Conservation (phyloP, 2,113 vertebrate genomes). For the Pseudolaguvia tuberculata region DNA sequence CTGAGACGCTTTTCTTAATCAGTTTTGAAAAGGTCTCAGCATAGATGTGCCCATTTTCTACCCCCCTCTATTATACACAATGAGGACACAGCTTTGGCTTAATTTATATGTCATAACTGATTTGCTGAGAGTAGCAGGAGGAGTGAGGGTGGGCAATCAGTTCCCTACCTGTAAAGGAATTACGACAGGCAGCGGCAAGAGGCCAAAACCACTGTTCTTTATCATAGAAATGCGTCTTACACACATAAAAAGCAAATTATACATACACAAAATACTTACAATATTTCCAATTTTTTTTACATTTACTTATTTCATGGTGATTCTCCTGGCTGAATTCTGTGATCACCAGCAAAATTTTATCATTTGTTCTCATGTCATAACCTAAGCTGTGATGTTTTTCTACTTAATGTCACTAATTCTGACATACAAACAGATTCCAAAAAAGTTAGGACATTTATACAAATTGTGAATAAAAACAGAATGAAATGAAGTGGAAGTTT, state of each 20-base stretch:
- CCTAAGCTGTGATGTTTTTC: too few species aligned
- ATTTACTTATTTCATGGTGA: neutral
- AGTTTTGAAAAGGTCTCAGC: conserved; percentile 50
- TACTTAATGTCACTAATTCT: too few species aligned
- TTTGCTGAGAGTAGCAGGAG: conserved; percentile 41
- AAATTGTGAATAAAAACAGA: too few species aligned
- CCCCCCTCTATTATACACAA: conserved; percentile 18
- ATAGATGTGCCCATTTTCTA: conserved; percentile 28
- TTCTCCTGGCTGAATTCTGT: neutral
- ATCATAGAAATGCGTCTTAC: neutral
- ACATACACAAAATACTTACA: too few species aligned
- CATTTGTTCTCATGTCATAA: too few species aligned
- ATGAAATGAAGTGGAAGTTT: too few species aligned
- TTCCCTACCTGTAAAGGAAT: conserved; percentile 37
- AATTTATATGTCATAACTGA: conserved; percentile 48
- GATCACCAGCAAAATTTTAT: neutral
- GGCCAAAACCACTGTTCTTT: conserved; percentile 28
- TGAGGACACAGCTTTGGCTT: conserved; percentile 32
- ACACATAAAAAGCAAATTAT: neutral
- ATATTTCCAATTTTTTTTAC: too few species aligned
- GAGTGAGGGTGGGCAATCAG: conserved; percentile 39
- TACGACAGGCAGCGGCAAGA: conserved; percentile 29
- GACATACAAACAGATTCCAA: too few species aligned
- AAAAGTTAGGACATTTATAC: too few species aligned
- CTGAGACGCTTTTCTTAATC: conserved; percentile 46